These are phyloP conservation scores for Megalops atlanticus DNA, from an alignment of 2,113 vertebrate genomes.

Conservation along the genomic window DNA sequence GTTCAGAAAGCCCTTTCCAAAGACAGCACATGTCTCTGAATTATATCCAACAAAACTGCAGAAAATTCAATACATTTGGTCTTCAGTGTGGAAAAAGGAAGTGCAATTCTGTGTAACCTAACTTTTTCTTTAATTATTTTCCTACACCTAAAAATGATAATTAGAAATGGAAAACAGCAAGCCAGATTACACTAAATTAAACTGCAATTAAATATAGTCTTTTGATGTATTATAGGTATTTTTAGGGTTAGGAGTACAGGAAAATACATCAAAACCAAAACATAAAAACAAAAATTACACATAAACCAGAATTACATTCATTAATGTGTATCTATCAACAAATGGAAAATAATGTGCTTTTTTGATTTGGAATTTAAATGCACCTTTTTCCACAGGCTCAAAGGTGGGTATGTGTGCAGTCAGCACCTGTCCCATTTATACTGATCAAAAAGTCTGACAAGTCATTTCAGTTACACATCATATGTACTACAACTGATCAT, in stretches of 20 bases:
- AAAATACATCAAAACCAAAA: neutral
- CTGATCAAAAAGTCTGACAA: neutral
- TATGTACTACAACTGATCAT: too few species aligned
- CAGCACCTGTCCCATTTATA: neutral
- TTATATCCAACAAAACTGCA: neutral
- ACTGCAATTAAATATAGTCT: neutral
- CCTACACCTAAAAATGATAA: neutral
- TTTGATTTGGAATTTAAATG: neutral
- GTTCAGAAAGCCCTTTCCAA: slow-evolving; percentile 1
- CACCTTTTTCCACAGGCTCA: neutral
- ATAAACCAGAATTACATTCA: too few species aligned
- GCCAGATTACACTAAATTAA: neutral
- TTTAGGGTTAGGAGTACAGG: neutral
- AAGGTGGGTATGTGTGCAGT: neutral
- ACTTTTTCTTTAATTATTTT: neutral
- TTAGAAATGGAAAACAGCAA: neutral
- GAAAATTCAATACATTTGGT: neutral
- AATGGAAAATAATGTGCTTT: neutral
- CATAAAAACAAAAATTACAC: neutral
- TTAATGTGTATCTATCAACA: neutral
- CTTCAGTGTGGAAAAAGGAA: neutral
- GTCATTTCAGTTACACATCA: neutral
- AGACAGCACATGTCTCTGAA: neutral
- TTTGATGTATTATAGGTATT: too few species aligned
- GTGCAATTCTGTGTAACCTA: neutral